phyloP scores from a whole-genome alignment of 2,888 invertebrate genomes.

The Agriopis marginaria region DNA sequence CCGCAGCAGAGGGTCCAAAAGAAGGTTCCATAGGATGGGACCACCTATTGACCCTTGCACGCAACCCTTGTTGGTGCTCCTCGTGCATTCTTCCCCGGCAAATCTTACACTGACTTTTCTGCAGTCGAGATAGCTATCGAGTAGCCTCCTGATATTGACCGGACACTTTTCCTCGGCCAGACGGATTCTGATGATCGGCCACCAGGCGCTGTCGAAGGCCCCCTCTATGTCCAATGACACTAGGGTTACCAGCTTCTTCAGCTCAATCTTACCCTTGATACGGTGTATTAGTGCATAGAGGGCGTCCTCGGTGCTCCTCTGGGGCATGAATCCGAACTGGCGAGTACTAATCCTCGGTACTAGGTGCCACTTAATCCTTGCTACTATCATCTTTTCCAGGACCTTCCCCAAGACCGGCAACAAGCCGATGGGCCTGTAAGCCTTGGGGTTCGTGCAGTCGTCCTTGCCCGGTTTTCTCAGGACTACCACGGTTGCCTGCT shows the following conservation, averaged over 20 bases:
- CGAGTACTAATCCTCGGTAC: conserved; percentile 21
- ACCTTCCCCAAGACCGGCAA: conserved; percentile 21
- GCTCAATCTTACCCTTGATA: conserved; percentile 13
- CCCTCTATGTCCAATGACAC: conserved; percentile 48
- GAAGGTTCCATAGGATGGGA: neutral
- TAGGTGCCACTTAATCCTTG: conserved; percentile 34
- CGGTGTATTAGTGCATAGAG: conserved; percentile 34
- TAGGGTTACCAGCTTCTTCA: conserved; percentile 12
- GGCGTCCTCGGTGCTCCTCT: conserved; percentile 40
- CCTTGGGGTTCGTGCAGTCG: neutral
- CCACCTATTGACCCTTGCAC: conserved; percentile 1
- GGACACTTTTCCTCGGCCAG: conserved; percentile 17
- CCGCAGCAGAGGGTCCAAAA: neutral
- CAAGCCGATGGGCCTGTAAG: conserved; percentile 13
- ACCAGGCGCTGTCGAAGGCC: conserved; percentile 56
- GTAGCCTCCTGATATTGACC: neutral
- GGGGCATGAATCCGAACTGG: conserved; percentile 44
- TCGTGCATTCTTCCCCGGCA: neutral
- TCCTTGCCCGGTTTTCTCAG: conserved; percentile 9
- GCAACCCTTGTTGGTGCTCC: neutral
- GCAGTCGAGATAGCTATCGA: neutral
- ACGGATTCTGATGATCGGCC: conserved; percentile 38
- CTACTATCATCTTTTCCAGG: conserved; percentile 36
- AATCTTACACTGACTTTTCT: neutral
- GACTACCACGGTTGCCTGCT: conserved; percentile 4